Percentiles rank a stretch among this genome's conserved stretches.
phyloP scores from a whole-genome alignment of 2,797 vertebrate genomes.

The Myotis vivesi region DNA sequence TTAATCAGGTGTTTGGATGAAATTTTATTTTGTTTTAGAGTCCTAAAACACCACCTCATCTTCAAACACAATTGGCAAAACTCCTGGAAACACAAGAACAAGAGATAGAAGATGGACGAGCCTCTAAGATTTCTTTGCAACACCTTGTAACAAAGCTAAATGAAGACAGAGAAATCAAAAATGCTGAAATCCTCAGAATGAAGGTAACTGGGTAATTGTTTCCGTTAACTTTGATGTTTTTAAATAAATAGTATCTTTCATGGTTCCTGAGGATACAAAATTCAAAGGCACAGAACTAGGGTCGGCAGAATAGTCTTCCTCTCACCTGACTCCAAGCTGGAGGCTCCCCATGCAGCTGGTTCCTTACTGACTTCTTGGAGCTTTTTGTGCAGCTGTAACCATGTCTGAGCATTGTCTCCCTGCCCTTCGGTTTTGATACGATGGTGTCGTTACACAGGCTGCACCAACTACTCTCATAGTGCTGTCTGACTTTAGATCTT shows the following conservation, averaged over 20 bases:
- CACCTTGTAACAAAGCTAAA: constrained; percentile 91
- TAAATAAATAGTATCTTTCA: not conserved
- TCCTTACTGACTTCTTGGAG: not conserved
- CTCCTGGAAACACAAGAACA: constrained; percentile 91
- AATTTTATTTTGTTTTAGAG: constrained; percentile 82
- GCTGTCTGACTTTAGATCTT: not conserved
- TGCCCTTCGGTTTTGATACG: not conserved
- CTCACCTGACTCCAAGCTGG: not conserved
- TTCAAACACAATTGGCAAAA: constrained; percentile 87
- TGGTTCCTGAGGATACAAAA: not conserved
- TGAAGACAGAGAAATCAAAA: constrained; percentile 91
- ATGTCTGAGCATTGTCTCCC: not conserved
- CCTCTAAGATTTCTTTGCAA: constrained; percentile 91
- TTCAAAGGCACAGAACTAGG: not conserved
- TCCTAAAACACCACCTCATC: constrained; percentile 89
- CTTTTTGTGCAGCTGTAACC: not conserved
- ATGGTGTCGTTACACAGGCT: not conserved
- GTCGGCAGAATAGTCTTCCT: not conserved
- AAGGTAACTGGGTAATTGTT: constrained; percentile 85
- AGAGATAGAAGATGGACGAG: constrained; percentile 90
- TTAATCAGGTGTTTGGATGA: not conserved
- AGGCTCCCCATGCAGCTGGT: not conserved
- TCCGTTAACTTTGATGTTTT: not conserved
- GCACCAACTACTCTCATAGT: not conserved
- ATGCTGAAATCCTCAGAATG: constrained; percentile 92